Base-by-base conservation (phyloP, 2,888 invertebrate genomes). In the Megamerina dolium region DNA sequence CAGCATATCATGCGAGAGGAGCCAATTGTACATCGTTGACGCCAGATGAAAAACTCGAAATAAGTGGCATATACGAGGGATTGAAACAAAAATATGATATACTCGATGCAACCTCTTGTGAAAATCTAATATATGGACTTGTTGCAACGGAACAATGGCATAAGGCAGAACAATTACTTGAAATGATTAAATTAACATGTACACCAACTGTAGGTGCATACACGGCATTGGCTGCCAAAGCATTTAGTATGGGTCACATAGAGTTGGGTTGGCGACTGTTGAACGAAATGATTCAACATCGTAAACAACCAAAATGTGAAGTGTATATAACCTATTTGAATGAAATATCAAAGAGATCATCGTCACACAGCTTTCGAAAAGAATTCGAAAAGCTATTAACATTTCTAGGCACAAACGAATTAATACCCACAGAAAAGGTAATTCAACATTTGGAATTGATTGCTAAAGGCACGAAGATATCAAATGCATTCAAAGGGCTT, bases 81-180 rank as follows among this genome's bases (percentile, higher is more conserved):
- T 46, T 69, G 10, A 53, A 54, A 54, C 60, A 71, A 21, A 74
- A 77, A 49, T 76, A 81, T 61, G 74, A 77, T 38, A 59, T 79
- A 1, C 61, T 86, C 37, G 85, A 86, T 66, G 66, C 68, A 13
- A 60, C 58, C 3, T 81, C 82, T 14, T 76, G 78, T 55, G 81
- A 82, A 57, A 69, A 70, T 58, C 65, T 83, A 5, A 73, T 87
- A 43, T 68, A 70, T 46, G 85, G 78, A 0, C 61, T 90, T 3
- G 80, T 82, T 51, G 58, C 76, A 16, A 83, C 84, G 8, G 64
- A 74, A 42, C 71, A 79, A 51, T 87, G 85, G 84, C 74, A 74
- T 53, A 76, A 80, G 45, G 75, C 78, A 30, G 40, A 79, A 0
- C 73, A 77, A 51, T 68, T 85, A 12, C 61, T 85, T 18, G 75